phyloP scores from a whole-genome alignment of 2,888 invertebrate genomes.

The Ophioninae sp. region DNA sequence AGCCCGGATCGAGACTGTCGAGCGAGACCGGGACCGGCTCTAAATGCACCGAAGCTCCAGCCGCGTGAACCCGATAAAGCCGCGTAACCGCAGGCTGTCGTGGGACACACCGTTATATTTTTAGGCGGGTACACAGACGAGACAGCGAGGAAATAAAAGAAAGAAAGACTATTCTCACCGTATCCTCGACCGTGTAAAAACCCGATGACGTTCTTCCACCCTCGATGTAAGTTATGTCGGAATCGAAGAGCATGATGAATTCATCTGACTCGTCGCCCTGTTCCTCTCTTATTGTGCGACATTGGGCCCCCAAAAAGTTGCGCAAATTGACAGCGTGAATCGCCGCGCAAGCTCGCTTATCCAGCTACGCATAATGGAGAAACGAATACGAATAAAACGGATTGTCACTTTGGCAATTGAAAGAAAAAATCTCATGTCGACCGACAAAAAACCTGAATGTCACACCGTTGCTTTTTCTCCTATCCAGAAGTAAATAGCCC shows the following conservation, averaged over 20 bases:
- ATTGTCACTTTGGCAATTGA: neutral
- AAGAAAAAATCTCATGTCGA: neutral
- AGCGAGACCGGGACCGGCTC: slow-evolving; percentile 90
- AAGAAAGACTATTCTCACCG: slow-evolving; percentile 82
- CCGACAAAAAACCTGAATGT: slow-evolving; percentile 50
- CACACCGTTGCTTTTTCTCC: slow-evolving; percentile 95
- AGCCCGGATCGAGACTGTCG: slow-evolving; percentile 93
- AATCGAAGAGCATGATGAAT: slow-evolving; percentile 95
- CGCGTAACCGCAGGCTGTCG: slow-evolving; percentile 90
- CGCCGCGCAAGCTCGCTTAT: slow-evolving; percentile 97
- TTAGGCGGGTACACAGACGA: neutral
- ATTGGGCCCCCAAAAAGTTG: slow-evolving; percentile 96
- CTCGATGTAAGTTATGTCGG: slow-evolving; percentile 96
- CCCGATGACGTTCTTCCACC: slow-evolving; percentile 99
- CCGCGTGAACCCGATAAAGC: slow-evolving; percentile 93
- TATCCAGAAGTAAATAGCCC: slow-evolving; percentile 99
- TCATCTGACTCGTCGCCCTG: slow-evolving; percentile 98
- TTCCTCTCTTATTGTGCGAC: slow-evolving; percentile 97
- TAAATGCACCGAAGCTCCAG: slow-evolving; percentile 93
- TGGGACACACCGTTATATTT: neutral
- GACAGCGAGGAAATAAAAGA: neutral
- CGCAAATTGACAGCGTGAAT: slow-evolving; percentile 99
- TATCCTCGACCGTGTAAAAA: slow-evolving; percentile 97
- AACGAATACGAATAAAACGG: slow-evolving; percentile 10
- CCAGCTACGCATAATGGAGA: slow-evolving; percentile 83